Evolutionary conservation across 2,888 invertebrate species (phyloP).

Genomic region (Teleogryllus oceanicus): DNA sequence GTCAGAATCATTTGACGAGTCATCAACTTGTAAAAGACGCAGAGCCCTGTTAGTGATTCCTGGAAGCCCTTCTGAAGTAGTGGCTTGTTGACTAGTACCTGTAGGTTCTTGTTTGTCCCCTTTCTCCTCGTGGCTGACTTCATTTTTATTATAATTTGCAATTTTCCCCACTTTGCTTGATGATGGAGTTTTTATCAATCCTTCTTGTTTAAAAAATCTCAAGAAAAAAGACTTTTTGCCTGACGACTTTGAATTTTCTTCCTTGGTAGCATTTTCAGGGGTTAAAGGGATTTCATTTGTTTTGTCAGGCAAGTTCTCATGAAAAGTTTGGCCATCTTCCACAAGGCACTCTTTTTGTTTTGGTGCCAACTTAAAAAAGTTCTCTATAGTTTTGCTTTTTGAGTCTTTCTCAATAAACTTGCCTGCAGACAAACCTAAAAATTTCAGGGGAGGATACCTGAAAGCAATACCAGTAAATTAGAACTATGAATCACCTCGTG

Average conservation of each 20-base stretch:
- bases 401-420: constrained; percentile 59
- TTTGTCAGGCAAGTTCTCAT: constrained; percentile 44
- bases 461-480: too few species aligned
- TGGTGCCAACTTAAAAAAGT: constrained; percentile 54
- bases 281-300: constrained; percentile 35
- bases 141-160: constrained; percentile 22
- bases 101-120: not conserved
- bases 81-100: not conserved
- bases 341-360: constrained; percentile 28
- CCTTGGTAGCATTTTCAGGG: constrained; percentile 22
- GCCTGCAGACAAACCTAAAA: constrained; percentile 72
- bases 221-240: constrained; percentile 46
- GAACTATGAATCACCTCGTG: too few species aligned
- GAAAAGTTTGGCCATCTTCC: constrained; percentile 41
- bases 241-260: not conserved
- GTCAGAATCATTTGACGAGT: not conserved
- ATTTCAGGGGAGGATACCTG: constrained; percentile 60
- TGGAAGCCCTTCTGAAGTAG: not conserved
- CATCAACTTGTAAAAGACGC: not conserved
- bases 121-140: constrained; percentile 20
- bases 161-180: not conserved
- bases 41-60: not conserved
- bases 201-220: constrained; percentile 42
- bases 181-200: not conserved
- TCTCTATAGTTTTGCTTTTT: constrained; percentile 47